Conservation (phyloP, 2,797 vertebrate genomes). For the Odontamblyopus rebecca region DNA sequence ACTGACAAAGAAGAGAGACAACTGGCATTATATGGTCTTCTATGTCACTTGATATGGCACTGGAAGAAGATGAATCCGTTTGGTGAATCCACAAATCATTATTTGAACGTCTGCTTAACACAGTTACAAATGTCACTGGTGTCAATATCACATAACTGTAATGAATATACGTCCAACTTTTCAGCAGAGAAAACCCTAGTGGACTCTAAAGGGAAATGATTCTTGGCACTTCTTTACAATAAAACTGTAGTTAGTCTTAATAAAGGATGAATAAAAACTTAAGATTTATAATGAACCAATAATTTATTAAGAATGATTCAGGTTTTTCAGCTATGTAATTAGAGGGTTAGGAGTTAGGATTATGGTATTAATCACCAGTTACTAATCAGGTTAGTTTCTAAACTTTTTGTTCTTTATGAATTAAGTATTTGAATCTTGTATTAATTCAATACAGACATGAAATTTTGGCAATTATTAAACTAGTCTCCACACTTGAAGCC, state of each 20-base stretch:
- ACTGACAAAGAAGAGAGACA: background rate
- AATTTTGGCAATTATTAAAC: background rate
- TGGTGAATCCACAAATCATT: background rate
- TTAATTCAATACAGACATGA: background rate
- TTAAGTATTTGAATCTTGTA: background rate
- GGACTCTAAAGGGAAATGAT: background rate
- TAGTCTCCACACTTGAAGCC: slow-evolving; percentile 53
- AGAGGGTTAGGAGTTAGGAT: too few relatives aligned
- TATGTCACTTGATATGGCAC: background rate
- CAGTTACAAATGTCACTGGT: background rate
- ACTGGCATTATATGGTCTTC: background rate
- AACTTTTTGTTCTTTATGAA: too few relatives aligned
- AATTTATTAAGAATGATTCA: too few relatives aligned
- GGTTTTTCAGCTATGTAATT: too few relatives aligned
- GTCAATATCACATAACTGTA: background rate
- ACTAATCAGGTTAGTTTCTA: too few relatives aligned
- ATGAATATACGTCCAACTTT: background rate
- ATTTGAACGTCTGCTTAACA: background rate
- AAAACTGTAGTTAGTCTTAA: too few relatives aligned
- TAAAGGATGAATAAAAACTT: too few relatives aligned
- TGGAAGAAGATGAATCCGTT: background rate
- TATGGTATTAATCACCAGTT: too few relatives aligned
- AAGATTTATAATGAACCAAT: too few relatives aligned
- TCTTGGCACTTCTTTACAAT: too few relatives aligned
- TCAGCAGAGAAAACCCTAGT: background rate